These are phyloP conservation scores for Borostomias antarcticus DNA, from an alignment of 2,797 vertebrate genomes.

Conservation along the genomic window DNA sequence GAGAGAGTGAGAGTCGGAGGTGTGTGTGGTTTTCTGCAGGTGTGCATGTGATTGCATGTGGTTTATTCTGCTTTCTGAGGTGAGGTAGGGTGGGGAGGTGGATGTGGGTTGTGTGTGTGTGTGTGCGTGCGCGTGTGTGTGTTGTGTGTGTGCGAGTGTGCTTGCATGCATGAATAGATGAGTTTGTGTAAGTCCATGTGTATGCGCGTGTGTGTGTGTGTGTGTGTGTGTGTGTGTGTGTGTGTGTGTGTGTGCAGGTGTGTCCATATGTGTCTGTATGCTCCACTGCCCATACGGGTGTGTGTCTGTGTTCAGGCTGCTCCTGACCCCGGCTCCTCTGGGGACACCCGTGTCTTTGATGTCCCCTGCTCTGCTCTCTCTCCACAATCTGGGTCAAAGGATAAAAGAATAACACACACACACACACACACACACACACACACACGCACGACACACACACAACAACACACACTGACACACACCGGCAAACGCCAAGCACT, in stretches of 20 bases:
- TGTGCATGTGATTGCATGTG: not conserved
- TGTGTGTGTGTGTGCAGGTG: constrained; percentile 44
- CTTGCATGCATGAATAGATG: not conserved
- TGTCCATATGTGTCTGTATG: constrained; percentile 55
- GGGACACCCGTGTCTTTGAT: constrained; percentile 75
- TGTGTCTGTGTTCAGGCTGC: constrained; percentile 64
- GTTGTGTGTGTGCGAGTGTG: constrained; percentile 1
- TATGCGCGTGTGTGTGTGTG: constrained; percentile 9
- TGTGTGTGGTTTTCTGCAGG: no score
- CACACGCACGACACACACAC: constrained; percentile 6
- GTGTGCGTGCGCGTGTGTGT: constrained; percentile 14
- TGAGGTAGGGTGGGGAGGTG: not conserved
- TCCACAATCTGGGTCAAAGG: constrained; percentile 76
- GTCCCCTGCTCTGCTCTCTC: constrained; percentile 66
- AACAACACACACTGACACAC: not conserved
- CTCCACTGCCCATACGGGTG: constrained; percentile 62
- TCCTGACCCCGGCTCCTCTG: constrained; percentile 66
- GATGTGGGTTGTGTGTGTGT: no score
- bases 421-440: constrained; percentile 23
- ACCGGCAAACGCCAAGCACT: constrained; percentile 13
- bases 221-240: constrained; percentile 42
- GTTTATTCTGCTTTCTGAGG: not conserved
- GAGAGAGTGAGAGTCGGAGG: not conserved
- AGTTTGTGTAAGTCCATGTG: not conserved
- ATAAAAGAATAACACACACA: constrained; percentile 61